Evolutionary conservation across 2,113 vertebrate genomes (phyloP).

Genomic region (Morone saxatilis): DNA sequence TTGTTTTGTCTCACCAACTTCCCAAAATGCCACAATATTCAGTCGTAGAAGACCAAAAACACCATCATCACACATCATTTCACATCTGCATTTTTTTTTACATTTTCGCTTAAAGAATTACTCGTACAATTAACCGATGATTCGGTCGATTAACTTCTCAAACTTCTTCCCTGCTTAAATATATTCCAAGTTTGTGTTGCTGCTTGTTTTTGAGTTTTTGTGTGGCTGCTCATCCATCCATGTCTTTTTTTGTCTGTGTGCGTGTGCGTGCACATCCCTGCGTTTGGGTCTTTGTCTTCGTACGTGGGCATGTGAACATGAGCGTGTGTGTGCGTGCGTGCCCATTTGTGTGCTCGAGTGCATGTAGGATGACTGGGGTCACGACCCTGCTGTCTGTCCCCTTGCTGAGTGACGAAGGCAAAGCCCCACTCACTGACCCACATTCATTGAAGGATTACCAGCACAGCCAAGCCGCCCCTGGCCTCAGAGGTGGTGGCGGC

Average conservation of each 20-base stretch:
- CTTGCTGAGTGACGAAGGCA: conserved; percentile 74
- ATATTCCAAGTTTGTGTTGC: background rate
- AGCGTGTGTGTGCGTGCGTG: conserved; percentile 2
- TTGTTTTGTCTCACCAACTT: too few relatives aligned
- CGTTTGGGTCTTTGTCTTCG: conserved; percentile 49
- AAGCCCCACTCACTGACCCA: conserved; percentile 79
- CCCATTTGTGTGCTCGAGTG: background rate
- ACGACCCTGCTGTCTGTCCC: conserved; percentile 74
- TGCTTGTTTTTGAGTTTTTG: conserved; percentile 39
- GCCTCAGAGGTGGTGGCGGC: conserved; percentile 47
- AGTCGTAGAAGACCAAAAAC: too few relatives aligned
- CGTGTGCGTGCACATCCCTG: conserved; percentile 15
- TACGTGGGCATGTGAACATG: conserved; percentile 3
- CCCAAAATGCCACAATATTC: too few relatives aligned
- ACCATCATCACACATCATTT: too few relatives aligned
- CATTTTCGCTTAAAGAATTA: too few relatives aligned
- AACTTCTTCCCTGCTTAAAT: background rate
- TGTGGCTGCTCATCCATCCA: conserved; percentile 38
- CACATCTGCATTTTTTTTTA: too few relatives aligned
- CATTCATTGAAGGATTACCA: conserved; percentile 79
- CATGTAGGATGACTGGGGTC: conserved; percentile 53
- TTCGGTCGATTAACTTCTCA: too few relatives aligned
- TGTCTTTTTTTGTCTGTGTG: conserved; percentile 11
- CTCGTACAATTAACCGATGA: too few relatives aligned
- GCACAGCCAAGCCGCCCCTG: conserved; percentile 63